phyloP scores from a whole-genome alignment of 2,797 vertebrate species.

The Ctenopoma multispine region DNA sequence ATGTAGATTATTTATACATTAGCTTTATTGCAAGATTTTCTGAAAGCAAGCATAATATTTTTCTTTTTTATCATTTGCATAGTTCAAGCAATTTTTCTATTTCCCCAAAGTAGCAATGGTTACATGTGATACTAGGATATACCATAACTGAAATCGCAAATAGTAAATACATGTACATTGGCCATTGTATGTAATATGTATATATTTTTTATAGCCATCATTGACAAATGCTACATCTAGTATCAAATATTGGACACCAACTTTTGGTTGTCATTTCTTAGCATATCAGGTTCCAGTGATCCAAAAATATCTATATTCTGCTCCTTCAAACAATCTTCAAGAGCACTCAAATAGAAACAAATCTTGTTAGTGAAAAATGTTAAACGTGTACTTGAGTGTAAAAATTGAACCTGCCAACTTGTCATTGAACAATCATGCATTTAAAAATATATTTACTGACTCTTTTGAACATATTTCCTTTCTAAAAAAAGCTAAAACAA shows the following conservation, averaged over 20 bases:
- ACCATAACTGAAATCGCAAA: conserved; percentile 68
- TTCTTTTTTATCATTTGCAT: conserved; percentile 78
- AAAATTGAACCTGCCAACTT: conserved; percentile 62
- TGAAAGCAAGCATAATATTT: conserved; percentile 81
- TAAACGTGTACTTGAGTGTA: conserved; percentile 61
- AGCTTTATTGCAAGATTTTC: conserved; percentile 84
- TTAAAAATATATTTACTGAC: conserved; percentile 81
- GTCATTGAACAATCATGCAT: conserved; percentile 64
- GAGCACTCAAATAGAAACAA: conserved; percentile 73
- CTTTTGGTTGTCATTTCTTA: conserved; percentile 52
- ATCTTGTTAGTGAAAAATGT: conserved; percentile 68
- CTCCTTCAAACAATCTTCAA: conserved; percentile 61
- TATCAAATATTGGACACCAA: conserved; percentile 73
- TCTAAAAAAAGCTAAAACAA: conserved; percentile 67
- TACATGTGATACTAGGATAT: conserved; percentile 69
- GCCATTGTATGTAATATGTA: conserved; percentile 67
- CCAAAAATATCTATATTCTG: conserved; percentile 76
- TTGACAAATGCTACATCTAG: conserved; percentile 77
- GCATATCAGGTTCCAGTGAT: conserved; percentile 54
- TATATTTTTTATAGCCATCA: conserved; percentile 43
- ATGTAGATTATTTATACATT: conserved; percentile 80
- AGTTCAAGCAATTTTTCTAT: conserved; percentile 80
- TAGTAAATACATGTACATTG: conserved; percentile 79
- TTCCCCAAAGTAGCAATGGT: conserved; percentile 69
- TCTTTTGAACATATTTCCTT: conserved; percentile 63